Percentiles rank a stretch among this genome's conserved stretches.
Evolutionary conservation across 2,797 vertebrate species (phyloP).

Genomic region (Borostomias antarcticus): DNA sequence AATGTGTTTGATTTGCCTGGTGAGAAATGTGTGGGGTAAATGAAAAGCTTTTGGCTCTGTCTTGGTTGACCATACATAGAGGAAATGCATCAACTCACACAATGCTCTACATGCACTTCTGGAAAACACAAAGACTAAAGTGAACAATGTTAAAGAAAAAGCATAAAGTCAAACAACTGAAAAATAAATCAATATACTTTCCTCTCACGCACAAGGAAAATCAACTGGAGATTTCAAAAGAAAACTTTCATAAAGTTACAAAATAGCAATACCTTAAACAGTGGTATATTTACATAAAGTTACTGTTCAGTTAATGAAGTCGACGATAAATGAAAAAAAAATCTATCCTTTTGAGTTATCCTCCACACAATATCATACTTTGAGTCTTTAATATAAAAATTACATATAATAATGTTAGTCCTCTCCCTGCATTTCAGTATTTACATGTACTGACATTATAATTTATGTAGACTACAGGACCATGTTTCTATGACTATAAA

Average conservation of each 20-base stretch:
- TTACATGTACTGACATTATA: too few species aligned
- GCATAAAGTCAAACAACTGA: not conserved
- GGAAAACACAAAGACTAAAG: not conserved
- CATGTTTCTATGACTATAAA: too few species aligned
- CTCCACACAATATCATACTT: not conserved
- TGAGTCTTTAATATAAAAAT: not conserved
- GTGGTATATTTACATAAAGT: not conserved
- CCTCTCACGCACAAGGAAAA: not conserved
- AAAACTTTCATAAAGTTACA: not conserved
- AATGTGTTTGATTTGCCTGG: conserved; percentile 53
- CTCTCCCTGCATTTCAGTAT: too few species aligned
- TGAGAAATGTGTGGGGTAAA: conserved; percentile 50
- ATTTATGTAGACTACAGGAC: too few species aligned
- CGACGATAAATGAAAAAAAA: too few species aligned
- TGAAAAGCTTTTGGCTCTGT: conserved; percentile 43
- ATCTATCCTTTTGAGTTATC: too few species aligned
- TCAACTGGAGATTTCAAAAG: not conserved
- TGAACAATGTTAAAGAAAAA: not conserved
- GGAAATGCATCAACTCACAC: conserved; percentile 25
- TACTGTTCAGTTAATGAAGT: not conserved
- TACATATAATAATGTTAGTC: too few species aligned
- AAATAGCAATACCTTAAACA: not conserved
- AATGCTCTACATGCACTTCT: not conserved
- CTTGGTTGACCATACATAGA: conserved; percentile 33
- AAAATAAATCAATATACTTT: not conserved